Percentiles rank a stretch among this genome's conserved stretches.
Evolutionary conservation across 2,113 vertebrate genomes (phyloP).

Genomic region (Lepisosteus osseus): DNA sequence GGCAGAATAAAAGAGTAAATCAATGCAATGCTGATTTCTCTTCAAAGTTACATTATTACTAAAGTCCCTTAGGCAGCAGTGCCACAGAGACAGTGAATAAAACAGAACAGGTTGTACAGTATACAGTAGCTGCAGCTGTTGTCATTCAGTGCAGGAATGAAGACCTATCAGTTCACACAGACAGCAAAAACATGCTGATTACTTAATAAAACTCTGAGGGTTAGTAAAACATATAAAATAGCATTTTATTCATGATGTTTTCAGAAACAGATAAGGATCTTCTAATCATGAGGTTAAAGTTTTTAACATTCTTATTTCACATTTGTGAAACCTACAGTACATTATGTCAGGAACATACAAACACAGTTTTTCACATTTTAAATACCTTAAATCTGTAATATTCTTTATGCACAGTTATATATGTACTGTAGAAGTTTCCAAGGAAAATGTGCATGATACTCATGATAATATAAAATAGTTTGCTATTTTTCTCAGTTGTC

Average conservation of each 20-base stretch:
- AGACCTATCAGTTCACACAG: conserved; percentile 18
- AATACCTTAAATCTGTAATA: neutral
- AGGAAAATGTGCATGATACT: neutral
- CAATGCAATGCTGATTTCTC: conserved; percentile 51
- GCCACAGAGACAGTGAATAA: conserved; percentile 45
- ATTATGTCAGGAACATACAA: too few species aligned
- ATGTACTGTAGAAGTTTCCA: too few species aligned
- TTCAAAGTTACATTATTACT: conserved; percentile 47
- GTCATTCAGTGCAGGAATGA: conserved; percentile 51
- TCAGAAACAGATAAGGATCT: too few species aligned
- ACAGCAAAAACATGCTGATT: conserved; percentile 4
- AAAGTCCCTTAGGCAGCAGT: conserved; percentile 33
- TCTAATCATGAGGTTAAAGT: too few species aligned
- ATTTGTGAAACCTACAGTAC: too few species aligned
- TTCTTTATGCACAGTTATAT: too few species aligned
- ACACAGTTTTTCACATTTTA: conserved; percentile 6
- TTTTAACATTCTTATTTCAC: too few species aligned
- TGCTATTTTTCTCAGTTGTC: too few species aligned
- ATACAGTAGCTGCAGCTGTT: conserved; percentile 40
- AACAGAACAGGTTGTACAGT: conserved; percentile 37
- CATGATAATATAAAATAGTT: too few species aligned
- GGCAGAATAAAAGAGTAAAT: conserved; percentile 26
- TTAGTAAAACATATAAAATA: too few species aligned
- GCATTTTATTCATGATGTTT: too few species aligned
- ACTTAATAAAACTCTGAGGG: too few species aligned